A percentile compares a stretch with the other conserved stretches of the same genome.
phyloP scores from a whole-genome alignment of 1,140 invertebrate genomes.

The Calephelis virginiensis region DNA sequence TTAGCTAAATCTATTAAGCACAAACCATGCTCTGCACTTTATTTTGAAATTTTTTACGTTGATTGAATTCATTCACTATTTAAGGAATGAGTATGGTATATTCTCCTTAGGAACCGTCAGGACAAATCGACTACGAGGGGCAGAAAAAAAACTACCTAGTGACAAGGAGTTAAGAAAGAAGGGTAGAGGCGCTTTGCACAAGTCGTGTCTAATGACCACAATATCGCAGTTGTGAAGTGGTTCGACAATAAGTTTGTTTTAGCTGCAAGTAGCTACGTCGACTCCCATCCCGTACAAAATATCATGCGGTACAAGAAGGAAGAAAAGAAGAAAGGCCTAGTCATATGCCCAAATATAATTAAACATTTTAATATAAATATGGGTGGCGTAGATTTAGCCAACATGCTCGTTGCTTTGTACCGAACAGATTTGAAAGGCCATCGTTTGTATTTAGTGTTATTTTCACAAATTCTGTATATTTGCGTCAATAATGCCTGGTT shows the following conservation, averaged over 20 bases:
- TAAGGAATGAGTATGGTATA: not conserved
- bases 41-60: too few species aligned
- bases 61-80: not conserved
- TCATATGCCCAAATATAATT: conserved; percentile 3
- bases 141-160: conserved; percentile 2
- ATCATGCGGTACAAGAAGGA: conserved; percentile 8
- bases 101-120: not conserved
- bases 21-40: not conserved
- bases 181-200: conserved; percentile 10
- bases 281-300: not conserved
- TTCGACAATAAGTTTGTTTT: not conserved
- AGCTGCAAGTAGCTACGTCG: not conserved
- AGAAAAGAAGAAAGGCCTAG: conserved; percentile 1
- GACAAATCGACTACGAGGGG: not conserved
- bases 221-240: not conserved
- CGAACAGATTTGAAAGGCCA: conserved; percentile 7
- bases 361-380: conserved; percentile 4
- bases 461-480: conserved; percentile 19
- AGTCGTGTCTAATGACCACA: conserved; percentile 3
- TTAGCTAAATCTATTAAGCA: not conserved
- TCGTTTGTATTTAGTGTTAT: conserved; percentile 14
- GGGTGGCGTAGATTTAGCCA: conserved; percentile 1
- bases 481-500: conserved; percentile 13
- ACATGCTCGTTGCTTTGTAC: conserved; percentile 15
- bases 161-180: not conserved